Conservation (phyloP, 1,140 invertebrate species). For the Pseudomyrmex sp. region DNA sequence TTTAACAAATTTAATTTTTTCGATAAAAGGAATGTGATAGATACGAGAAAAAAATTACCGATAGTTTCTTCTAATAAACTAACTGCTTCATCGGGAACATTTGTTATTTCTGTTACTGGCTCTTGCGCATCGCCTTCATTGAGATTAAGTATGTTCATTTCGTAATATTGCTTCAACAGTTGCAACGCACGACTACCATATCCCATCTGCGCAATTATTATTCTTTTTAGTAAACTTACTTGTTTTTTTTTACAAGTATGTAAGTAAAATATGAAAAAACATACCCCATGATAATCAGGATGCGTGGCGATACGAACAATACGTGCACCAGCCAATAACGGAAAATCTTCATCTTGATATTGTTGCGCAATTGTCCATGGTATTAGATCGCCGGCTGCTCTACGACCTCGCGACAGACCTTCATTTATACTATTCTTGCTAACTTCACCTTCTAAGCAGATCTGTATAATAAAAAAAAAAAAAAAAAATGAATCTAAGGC, state of each 20-base stretch:
- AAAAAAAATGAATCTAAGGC: background rate
- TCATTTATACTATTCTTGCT: constrained; percentile 92
- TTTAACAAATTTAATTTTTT: background rate
- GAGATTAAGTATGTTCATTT: constrained; percentile 91
- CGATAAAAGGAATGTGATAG: background rate
- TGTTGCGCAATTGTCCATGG: constrained; percentile 99
- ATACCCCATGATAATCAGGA: constrained; percentile 97
- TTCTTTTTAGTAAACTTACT: constrained; percentile 31
- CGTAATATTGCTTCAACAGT: constrained; percentile 95
- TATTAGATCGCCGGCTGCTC: constrained; percentile 98
- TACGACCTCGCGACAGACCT: constrained; percentile 93
- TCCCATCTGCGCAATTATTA: constrained; percentile 91
- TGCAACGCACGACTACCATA: constrained; percentile 95
- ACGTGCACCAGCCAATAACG: constrained; percentile 94
- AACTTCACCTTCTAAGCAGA: constrained; percentile 98
- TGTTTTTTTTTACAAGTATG: constrained; percentile 37
- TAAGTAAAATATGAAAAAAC: constrained; percentile 28
- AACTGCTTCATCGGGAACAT: constrained; percentile 86
- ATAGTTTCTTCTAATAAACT: constrained; percentile 88
- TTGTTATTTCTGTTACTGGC: constrained; percentile 84
- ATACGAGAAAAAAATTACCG: constrained; percentile 73
- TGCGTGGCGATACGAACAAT: constrained; percentile 99
- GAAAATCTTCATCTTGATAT: constrained; percentile 97
- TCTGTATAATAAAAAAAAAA: constrained; percentile 80
- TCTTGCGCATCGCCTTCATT: constrained; percentile 86